Base-by-base conservation (phyloP, 2,888 invertebrate species). In the Microplitis manilae region DNA sequence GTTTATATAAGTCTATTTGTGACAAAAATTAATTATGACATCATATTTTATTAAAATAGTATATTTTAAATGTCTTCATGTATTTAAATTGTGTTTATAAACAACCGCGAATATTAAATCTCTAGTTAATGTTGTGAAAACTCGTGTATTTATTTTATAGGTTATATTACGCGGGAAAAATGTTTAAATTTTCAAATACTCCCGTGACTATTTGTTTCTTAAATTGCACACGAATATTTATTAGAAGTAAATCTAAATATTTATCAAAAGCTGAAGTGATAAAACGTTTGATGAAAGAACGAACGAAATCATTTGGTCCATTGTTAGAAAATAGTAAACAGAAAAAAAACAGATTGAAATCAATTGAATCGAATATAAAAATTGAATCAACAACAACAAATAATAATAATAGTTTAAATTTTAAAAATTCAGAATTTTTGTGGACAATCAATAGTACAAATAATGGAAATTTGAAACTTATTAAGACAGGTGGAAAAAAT, bases 271-370 rank as follows among this genome's bases (percentile, higher is more conserved):
- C 90, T 4, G 91, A 92, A 77, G 90, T 90, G 78, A 81, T 91
- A 5, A 92, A 91, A 85, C 86, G 90, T 77, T 91, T 90, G 79
- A 91, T 75, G 77, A 76, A 89, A 83, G 92, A 92, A 80, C 91
- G 91, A 79, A 92, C 91, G 83, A 88, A 90, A 61, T 79, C 91
- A 6, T 92, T 92, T 79, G 93, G 92, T 6, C 90, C 91, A 0
- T 83, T 92, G 73, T 80, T 92, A 64, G 92, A 92, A 83, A 91
- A 90, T 0, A 91, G 88, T 78, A 90, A 90, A 83, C 87, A 92
- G 84, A 91, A 90, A 85, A 90, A 87, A 82, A 89, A 87, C 65
- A 80, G 83, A 50, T 17, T 81, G 5, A 84, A 91, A 73, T 38
- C n/a, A 17, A 73, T 71, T 4, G 7, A 4, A 13, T 39, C 8